Percentiles rank a stretch among this genome's conserved stretches.
phyloP scores from a whole-genome alignment of 2,113 vertebrate genomes.

The Gallinago undulata region DNA sequence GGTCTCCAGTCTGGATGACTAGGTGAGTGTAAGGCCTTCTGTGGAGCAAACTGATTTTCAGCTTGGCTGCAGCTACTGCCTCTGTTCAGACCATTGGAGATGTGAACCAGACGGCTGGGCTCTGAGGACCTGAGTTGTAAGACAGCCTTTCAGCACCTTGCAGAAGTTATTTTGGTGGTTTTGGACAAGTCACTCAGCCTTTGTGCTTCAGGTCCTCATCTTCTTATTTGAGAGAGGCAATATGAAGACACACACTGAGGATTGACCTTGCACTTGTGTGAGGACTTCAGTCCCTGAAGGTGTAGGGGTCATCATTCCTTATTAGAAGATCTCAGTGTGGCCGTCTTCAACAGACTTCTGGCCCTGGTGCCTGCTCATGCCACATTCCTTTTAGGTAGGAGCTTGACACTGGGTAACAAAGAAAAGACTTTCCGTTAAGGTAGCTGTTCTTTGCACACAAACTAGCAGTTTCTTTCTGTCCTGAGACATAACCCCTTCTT shows the following conservation, averaged over 20 bases:
- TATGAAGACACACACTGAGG: background rate
- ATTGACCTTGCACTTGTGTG: background rate
- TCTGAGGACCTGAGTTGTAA: background rate
- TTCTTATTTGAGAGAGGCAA: background rate
- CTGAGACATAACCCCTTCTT: background rate
- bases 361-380: background rate
- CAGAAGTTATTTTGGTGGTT: background rate
- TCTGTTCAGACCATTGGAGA: background rate
- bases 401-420: background rate
- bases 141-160: background rate
- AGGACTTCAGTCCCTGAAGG: background rate
- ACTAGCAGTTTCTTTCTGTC: background rate
- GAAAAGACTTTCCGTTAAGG: background rate
- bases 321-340: background rate
- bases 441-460: background rate
- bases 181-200: background rate
- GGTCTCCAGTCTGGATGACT: no score
- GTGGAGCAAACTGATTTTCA: accelerated
- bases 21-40: background rate
- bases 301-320: background rate
- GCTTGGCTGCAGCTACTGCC: background rate
- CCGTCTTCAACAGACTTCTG: background rate
- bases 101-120: accelerated
- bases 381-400: background rate
- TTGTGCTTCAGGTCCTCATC: background rate